These are phyloP conservation scores for Drosophila falleni DNA, from an alignment of 2,888 invertebrate species.

Conservation along the genomic window DNA sequence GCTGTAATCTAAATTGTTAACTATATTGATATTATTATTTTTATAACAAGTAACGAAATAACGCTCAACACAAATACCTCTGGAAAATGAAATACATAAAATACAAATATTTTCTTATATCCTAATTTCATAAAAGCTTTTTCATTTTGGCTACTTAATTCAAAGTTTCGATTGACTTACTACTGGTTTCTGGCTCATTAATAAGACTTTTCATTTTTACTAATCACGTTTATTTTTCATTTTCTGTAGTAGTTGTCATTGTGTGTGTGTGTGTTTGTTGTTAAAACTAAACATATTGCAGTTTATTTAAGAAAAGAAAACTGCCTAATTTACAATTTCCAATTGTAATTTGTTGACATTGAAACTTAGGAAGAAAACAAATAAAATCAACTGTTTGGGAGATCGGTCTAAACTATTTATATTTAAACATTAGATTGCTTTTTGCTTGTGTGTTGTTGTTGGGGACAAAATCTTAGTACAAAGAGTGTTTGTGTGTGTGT, in stretches of 20 bases:
- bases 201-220: constrained; percentile 60
- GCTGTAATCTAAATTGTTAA: constrained; percentile 22
- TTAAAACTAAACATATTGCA: constrained; percentile 71
- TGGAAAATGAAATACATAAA: background rate
- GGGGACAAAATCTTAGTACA: constrained; percentile 33
- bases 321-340: constrained; percentile 54
- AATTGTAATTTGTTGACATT: constrained; percentile 44
- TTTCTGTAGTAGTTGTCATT: constrained; percentile 60
- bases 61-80: constrained; percentile 3
- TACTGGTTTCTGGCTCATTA: constrained; percentile 13
- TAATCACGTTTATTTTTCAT: constrained; percentile 76
- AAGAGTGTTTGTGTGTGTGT: constrained; percentile 31
- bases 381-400: constrained; percentile 52
- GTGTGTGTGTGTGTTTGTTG: constrained; percentile 39
- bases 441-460: constrained; percentile 18
- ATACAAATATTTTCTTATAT: background rate
- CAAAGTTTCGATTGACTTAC: background rate
- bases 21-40: background rate
- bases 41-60: background rate
- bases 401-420: constrained; percentile 60
- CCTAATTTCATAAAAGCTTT: background rate
- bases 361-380: constrained; percentile 36
- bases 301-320: constrained; percentile 38
- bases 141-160: background rate
- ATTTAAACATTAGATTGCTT: constrained; percentile 56